Conservation (phyloP, 2,888 invertebrate species). For the Dyspetes luteomarginatus region DNA sequence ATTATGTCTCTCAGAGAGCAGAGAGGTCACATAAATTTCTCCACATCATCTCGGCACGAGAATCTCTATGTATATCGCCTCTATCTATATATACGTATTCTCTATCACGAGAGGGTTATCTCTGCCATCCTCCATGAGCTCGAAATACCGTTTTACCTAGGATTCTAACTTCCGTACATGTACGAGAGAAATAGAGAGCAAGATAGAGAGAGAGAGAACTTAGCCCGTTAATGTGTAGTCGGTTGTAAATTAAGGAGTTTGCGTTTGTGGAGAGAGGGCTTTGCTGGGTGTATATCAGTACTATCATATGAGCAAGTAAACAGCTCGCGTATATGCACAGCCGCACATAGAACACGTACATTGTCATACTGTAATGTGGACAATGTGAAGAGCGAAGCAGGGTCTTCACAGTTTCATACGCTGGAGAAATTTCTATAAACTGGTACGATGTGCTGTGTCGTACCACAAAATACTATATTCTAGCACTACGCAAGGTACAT, state of each 20-base stretch:
- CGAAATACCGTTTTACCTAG: constrained; percentile 32
- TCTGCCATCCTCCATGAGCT: not conserved
- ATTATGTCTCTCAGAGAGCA: constrained; percentile 6
- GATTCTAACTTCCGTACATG: constrained; percentile 41
- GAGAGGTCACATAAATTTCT: not conserved
- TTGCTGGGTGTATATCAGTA: constrained; percentile 27
- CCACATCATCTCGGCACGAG: not conserved
- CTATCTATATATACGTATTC: not conserved
- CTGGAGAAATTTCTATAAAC: constrained; percentile 33
- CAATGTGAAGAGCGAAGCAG: constrained; percentile 5
- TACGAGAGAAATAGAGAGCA: not conserved
- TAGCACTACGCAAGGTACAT: too few relatives aligned
- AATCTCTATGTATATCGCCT: not conserved
- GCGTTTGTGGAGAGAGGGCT: constrained; percentile 6
- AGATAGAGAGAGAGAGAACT: constrained; percentile 8
- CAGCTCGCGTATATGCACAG: not conserved
- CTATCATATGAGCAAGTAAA: constrained; percentile 20
- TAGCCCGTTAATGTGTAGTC: constrained; percentile 52
- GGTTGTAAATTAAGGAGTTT: constrained; percentile 62
- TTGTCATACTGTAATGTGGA: constrained; percentile 36
- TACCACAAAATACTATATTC: not conserved
- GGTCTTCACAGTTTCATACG: constrained; percentile 15
- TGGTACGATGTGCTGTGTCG: not conserved
- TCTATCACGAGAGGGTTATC: constrained; percentile 1
- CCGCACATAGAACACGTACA: constrained; percentile 3